Conservation (phyloP, 2,797 vertebrate species). For the Xenopus petersii region DNA sequence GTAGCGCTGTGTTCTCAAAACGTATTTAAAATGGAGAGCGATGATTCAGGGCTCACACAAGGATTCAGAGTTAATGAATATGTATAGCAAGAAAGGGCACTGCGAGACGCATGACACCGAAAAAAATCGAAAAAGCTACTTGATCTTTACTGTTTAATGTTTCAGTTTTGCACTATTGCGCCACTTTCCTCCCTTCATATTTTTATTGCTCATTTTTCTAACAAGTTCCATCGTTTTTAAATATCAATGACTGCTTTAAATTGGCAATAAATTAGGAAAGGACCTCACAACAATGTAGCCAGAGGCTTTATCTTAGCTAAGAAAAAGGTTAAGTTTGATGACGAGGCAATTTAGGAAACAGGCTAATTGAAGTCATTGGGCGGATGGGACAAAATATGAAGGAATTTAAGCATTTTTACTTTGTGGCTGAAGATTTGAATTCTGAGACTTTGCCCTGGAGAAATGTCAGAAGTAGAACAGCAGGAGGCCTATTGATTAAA, state of each 20-base stretch:
- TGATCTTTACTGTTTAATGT: background rate
- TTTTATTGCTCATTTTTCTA: slow-evolving; percentile 25
- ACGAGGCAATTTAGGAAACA: slow-evolving; percentile 1
- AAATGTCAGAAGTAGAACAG: too few relatives aligned
- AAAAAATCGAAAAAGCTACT: slow-evolving; percentile 13
- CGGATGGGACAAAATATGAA: background rate
- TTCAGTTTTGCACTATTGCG: background rate
- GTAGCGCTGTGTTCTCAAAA: slow-evolving; percentile 10
- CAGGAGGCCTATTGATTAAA: too few relatives aligned
- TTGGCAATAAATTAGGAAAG: background rate
- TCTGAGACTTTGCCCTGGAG: too few relatives aligned
- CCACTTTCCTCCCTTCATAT: background rate
- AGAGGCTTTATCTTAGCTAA: background rate
- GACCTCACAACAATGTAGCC: background rate
- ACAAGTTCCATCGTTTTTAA: slow-evolving; percentile 10
- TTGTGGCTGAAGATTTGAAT: too few relatives aligned
- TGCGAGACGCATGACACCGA: background rate
- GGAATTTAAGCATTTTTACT: too few relatives aligned
- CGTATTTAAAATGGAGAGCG: slow-evolving; percentile 4
- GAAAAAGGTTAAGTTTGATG: slow-evolving; percentile 24
- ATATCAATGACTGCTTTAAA: slow-evolving; percentile 24
- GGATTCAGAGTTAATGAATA: slow-evolving; percentile 18
- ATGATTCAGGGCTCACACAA: background rate
- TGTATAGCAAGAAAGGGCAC: slow-evolving; percentile 25
- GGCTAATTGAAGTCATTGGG: slow-evolving; percentile 19